A percentile compares a stretch with the other conserved stretches of the same genome.
Evolutionary conservation across 2,797 vertebrate genomes (phyloP).

Genomic region (Chelonia mydas): DNA sequence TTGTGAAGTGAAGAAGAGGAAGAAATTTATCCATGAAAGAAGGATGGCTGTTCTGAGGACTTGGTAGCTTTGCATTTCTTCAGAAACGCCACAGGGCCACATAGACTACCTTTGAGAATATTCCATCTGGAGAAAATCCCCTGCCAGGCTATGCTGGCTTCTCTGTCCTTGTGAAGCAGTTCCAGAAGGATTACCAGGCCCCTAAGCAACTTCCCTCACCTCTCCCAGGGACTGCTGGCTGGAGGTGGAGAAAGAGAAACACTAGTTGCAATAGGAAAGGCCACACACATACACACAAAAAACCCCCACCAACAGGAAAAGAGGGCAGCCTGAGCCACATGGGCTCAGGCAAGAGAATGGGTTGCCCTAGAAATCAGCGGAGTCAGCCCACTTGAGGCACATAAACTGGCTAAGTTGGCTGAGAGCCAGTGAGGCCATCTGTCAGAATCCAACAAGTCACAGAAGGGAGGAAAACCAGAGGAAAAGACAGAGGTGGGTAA

Average conservation of each 20-base stretch:
- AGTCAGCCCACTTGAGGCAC: neutral
- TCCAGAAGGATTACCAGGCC: neutral
- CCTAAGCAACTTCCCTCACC: neutral
- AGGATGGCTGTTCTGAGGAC: neutral
- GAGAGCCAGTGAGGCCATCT: neutral
- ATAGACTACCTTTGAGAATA: neutral
- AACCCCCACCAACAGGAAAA: neutral
- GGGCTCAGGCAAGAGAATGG: neutral
- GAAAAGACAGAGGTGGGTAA: neutral
- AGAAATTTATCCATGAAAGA: neutral
- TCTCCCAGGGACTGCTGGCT: neutral
- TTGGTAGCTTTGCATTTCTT: neutral
- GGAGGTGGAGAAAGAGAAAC: neutral
- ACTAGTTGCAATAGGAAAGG: neutral
- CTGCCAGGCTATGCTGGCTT: fast-evolving
- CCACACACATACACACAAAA: neutral
- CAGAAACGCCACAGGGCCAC: neutral
- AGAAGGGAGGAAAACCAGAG: neutral
- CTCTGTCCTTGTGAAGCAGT: neutral
- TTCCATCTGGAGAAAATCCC: neutral
- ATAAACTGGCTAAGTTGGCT: neutral
- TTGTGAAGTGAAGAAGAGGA: neutral
- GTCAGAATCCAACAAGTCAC: neutral
- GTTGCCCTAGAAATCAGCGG: neutral
- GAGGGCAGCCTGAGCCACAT: neutral